Conservation (phyloP, 2,888 invertebrate species). For the Ormyrus rosae region DNA sequence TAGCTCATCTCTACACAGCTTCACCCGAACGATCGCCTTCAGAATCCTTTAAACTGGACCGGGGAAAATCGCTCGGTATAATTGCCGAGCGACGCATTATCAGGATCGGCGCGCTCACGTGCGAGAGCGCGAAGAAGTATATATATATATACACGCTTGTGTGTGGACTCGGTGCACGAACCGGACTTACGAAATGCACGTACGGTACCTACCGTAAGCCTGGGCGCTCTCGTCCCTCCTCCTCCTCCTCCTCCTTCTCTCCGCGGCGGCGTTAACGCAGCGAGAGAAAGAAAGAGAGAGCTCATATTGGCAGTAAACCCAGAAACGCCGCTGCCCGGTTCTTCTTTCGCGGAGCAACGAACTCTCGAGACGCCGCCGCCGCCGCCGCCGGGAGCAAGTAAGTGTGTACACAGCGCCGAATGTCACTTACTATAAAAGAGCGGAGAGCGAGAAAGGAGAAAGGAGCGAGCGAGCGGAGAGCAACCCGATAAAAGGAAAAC, state of each 20-base stretch:
- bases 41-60: no score
- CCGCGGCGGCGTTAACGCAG: not conserved
- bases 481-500: conserved; percentile 47
- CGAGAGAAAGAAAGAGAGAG: conserved; percentile 49
- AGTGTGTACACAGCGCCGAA: conserved; percentile 53
- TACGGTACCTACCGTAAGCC: conserved; percentile 58
- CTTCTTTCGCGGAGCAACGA: conserved; percentile 70
- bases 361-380: conserved; percentile 61
- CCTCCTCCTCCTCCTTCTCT: not conserved
- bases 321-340: conserved; percentile 66
- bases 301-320: conserved; percentile 63
- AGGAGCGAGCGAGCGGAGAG: conserved; percentile 19
- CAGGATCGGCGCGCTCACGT: conserved; percentile 44
- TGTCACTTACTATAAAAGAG: conserved; percentile 49
- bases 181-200: conserved; percentile 61
- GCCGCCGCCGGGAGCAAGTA: conserved; percentile 17
- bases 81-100: no score
- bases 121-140: conserved; percentile 16
- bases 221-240: conserved; percentile 9
- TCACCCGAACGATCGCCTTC: no score
- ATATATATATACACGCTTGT: no score
- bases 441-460: conserved; percentile 44
- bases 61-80: no score
- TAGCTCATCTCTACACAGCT: no score
- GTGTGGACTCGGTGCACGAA: conserved; percentile 53